Evolutionary conservation across 2,113 vertebrate genomes (phyloP).

Genomic region (Myotis davidii): DNA sequence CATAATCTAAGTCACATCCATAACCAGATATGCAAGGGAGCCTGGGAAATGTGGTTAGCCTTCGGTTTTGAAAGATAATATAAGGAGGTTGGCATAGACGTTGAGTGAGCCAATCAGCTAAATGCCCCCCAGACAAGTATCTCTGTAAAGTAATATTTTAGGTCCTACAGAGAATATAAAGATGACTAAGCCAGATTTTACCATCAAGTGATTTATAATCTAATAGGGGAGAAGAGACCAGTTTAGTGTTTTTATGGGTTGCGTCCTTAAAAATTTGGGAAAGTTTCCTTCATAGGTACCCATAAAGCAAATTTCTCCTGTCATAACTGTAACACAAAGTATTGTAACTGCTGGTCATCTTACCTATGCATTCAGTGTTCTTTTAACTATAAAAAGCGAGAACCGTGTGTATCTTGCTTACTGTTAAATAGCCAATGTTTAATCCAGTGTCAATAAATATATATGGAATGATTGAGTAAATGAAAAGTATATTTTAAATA

Average conservation of each 20-base stretch:
- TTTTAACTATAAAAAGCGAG: neutral
- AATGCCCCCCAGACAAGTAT: neutral
- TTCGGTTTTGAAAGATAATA: neutral
- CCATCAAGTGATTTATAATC: neutral
- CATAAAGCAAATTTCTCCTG: neutral
- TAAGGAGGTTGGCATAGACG: neutral
- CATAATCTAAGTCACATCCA: neutral
- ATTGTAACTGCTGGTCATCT: neutral
- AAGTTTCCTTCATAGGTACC: neutral
- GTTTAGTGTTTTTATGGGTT: neutral
- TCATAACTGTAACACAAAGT: neutral
- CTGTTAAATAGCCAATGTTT: neutral
- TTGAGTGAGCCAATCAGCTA: neutral
- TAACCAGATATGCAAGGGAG: neutral
- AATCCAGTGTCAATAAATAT: neutral
- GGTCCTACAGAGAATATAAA: neutral
- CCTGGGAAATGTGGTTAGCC: neutral
- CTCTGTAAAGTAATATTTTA: neutral
- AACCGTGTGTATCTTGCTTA: neutral
- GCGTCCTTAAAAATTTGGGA: neutral
- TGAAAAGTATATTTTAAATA: neutral
- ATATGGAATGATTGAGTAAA: neutral
- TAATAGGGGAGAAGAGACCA: neutral
- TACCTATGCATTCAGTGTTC: neutral
- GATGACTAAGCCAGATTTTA: neutral